phyloP scores from a whole-genome alignment of 1,140 invertebrate genomes.

The Limonius californicus region DNA sequence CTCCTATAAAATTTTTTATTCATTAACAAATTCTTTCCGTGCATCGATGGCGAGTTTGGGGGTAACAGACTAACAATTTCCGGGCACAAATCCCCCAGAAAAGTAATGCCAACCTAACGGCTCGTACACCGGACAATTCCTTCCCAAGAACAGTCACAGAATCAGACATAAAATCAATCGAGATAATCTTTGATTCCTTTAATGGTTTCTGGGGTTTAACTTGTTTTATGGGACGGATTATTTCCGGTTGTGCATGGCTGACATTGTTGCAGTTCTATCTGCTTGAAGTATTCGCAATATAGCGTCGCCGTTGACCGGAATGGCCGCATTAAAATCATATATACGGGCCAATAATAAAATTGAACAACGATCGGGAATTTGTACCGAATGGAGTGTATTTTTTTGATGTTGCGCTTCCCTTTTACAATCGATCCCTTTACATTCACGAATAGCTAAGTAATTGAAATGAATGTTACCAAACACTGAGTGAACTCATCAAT shows the following conservation, averaged over 20 bases:
- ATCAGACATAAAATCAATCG: constrained; percentile 40
- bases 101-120: constrained; percentile 29
- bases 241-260: background rate
- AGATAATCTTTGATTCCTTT: constrained; percentile 42
- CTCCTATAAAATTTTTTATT: too few species aligned
- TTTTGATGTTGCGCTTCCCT: background rate
- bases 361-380: too few species aligned
- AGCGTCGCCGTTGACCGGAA: background rate
- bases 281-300: background rate
- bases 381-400: too few species aligned
- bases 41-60: too few species aligned
- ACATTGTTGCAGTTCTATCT: constrained; percentile 2
- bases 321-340: background rate
- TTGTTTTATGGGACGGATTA: constrained; percentile 30
- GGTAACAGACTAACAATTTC: constrained; percentile 2
- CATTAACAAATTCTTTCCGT: too few species aligned
- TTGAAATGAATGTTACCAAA: constrained; percentile 9
- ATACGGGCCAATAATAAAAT: background rate
- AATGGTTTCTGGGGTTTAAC: constrained; percentile 39
- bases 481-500: constrained; percentile 6
- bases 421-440: constrained; percentile 1
- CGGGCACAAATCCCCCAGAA: constrained; percentile 25
- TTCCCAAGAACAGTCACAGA: constrained; percentile 21
- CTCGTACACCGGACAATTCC: constrained; percentile 28
- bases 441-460: background rate